Evolutionary conservation across 2,113 vertebrate species (phyloP).

Genomic region (Manacus vitellinus): DNA sequence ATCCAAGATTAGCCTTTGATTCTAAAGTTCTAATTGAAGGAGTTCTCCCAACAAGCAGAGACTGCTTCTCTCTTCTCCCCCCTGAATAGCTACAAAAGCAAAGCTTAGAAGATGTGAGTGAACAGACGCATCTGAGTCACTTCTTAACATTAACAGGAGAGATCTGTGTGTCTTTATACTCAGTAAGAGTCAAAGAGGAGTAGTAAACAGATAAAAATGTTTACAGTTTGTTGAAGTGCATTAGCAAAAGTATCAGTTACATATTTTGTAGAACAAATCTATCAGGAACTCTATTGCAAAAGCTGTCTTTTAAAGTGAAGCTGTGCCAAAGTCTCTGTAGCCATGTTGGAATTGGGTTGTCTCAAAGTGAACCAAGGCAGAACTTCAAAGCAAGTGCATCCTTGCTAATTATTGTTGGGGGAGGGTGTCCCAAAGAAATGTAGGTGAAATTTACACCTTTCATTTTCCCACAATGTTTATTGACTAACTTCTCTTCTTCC

Average conservation of each 20-base stretch:
- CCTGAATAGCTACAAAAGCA: neutral
- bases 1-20: neutral
- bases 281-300: neutral
- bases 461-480: neutral
- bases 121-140: neutral
- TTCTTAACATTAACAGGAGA: neutral
- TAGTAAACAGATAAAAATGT: neutral
- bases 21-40: neutral
- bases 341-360: neutral
- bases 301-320: neutral
- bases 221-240: neutral
- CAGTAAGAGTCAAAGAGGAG: neutral
- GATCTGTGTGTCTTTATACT: neutral
- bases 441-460: neutral
- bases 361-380: neutral
- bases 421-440: neutral
- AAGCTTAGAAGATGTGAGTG: neutral
- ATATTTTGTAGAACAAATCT: neutral
- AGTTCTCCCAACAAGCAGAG: neutral
- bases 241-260: neutral
- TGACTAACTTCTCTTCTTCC: neutral
- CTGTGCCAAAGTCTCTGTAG: neutral
- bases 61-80: neutral
- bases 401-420: neutral
- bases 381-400: neutral